Evolutionary conservation across 2,888 invertebrate species (phyloP), one percentile per base, ranked within the genome.

Genomic region (Drosophila histrio): DNA sequence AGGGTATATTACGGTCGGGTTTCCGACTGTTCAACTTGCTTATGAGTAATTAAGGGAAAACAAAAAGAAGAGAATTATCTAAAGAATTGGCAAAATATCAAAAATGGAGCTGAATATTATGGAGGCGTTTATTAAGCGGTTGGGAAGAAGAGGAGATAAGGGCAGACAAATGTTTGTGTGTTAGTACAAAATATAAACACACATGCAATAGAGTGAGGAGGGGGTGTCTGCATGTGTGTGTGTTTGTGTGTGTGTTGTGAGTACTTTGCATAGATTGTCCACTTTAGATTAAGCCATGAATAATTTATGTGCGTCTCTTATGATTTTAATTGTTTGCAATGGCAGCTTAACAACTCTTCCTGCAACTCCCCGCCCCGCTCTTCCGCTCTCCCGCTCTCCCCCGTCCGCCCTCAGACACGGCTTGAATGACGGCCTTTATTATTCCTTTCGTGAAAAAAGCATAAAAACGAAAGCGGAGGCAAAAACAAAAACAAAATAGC

Each of bases 291-390:
- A 90, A 89, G 87, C 84, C 89, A 89, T 90, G 89, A 89, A 90
- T 90, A 90, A 90, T 90, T 90, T 90, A 90, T 90, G 90, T 90
- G 89, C 90, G 88, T 90, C 89, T 90, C 88, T 90, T 90, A 90
- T 90, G 90, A 90, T 90, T 90, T 90, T 90, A 90, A 90, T 90
- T 90, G 90, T 89, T 90, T 88, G 89, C 90, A 90, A 90, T 90
- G 88, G 89, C 89, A 88, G 82, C 88, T 88, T 86, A 87, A 82
- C 87, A 80, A 88, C 79, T 83, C 78, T 75, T 71, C 76, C 71
- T 57, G 47, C 63, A 60, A 46, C 49, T 43, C 22, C 46, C 32
- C 19, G 1, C 39, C 11, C 34, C 1, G n/a, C 36, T n/a, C 19
- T 32, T 21, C 24, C 8, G 9, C 9, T 3, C 19, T 28, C 8